Base-by-base conservation (phyloP, 2,888 invertebrate species). In the Urechis unicinctus region DNA sequence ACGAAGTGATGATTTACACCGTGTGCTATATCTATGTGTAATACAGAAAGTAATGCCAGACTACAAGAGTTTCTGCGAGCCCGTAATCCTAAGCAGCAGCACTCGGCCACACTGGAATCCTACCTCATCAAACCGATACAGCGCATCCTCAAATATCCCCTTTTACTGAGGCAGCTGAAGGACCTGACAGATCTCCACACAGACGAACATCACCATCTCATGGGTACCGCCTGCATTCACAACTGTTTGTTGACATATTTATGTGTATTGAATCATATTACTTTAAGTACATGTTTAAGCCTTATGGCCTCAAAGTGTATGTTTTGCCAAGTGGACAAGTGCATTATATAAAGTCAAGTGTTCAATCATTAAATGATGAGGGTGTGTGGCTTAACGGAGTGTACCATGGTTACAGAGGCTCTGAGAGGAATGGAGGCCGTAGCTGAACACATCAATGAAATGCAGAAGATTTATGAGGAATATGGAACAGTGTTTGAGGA, bases 401-500 rank as follows among this genome's bases (percentile, higher is more conserved):
- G n/a, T n/a, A n/a, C n/a, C n/a, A n/a, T 26, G 9, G 6, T 26
- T 21, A 62, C 85, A 91, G 93, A 94, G 85, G 92, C 94, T 66
- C 83, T 94, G 55, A 91, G 92, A 79, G 94, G 73, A 66, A 96
- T 96, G 95, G 95, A 96, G 78, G 92, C 94, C 80, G 96, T 96
- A 68, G 96, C 96, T 48, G 95, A 96, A 81, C 96, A 97, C 82
- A 96, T 97, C 73, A 97, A 96, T 81, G 95, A 96, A 83, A 96
- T 96, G 95, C 96, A 96, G 84, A 87, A 96, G 82, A 95, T 96
- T 74, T 95, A 96, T 80, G 96, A 97, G 82, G 97, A 97, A 81
- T 96, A 96, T 81, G 97, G 97, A 71, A 90, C 91, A 72, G 94
- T 95, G 79, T 96, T 97, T 81, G 95, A 96, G 82, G 94, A 95